A percentile compares a stretch with the other conserved stretches of the same genome.
Evolutionary conservation across 2,797 vertebrate genomes (phyloP).

Genomic region (Merluccius polli): DNA sequence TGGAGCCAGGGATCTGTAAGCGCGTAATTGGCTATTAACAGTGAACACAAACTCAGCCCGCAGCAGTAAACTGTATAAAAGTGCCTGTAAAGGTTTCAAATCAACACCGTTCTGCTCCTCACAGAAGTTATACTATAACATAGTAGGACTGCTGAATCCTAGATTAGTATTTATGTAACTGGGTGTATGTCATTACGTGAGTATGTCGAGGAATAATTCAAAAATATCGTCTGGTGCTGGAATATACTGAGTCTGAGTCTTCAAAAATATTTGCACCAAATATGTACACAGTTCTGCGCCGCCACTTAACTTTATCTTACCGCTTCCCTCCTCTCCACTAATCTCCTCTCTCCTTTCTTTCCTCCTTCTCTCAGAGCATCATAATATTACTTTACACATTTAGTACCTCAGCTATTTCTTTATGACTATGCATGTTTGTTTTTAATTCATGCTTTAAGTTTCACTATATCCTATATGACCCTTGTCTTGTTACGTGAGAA

Average conservation of each 20-base stretch:
- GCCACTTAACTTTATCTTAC: background rate
- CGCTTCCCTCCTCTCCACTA: background rate
- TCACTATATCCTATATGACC: background rate
- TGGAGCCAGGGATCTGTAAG: no score
- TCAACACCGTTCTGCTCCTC: no score
- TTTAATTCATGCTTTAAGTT: background rate
- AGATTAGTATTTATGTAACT: background rate
- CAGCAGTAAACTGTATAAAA: no score
- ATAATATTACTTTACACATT: background rate
- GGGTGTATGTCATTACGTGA: background rate
- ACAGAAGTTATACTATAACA: no score
- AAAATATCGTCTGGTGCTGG: background rate
- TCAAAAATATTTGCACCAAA: background rate
- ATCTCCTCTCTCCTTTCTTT: background rate
- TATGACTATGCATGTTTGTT: background rate
- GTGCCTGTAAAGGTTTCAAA: no score
- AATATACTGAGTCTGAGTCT: background rate
- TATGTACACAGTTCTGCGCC: background rate
- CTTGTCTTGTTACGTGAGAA: background rate
- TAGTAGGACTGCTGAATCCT: background rate
- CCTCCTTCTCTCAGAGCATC: background rate
- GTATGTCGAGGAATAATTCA: background rate
- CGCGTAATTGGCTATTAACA: no score
- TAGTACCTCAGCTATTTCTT: background rate
- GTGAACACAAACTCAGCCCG: no score